These are phyloP conservation scores for Euleptes europaea DNA, from an alignment of 2,113 vertebrate species.

Conservation along the genomic window DNA sequence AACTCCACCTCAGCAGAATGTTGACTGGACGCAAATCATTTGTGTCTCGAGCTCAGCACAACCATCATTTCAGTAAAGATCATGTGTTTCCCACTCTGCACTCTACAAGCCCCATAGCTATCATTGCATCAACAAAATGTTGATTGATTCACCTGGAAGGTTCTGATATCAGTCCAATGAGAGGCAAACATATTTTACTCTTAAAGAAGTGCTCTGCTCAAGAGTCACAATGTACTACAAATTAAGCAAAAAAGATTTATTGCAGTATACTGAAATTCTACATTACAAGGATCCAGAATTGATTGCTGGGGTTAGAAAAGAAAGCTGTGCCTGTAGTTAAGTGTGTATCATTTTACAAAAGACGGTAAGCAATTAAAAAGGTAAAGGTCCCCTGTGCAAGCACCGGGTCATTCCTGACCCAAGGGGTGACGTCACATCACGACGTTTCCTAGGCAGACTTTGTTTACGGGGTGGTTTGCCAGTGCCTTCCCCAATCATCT, in stretches of 20 bases:
- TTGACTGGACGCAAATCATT: neutral
- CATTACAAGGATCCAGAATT: conserved; percentile 46
- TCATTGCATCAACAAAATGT: neutral
- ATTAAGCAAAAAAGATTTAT: conserved; percentile 51
- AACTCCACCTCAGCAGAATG: neutral
- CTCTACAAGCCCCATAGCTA: neutral
- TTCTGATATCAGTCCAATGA: conserved; percentile 7
- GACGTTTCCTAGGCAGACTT: too few relatives aligned
- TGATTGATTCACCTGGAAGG: conserved; percentile 22
- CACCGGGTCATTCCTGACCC: too few relatives aligned
- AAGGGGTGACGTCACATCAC: too few relatives aligned
- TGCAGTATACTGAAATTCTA: conserved; percentile 50
- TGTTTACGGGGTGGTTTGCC: too few relatives aligned
- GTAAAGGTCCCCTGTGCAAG: too few relatives aligned
- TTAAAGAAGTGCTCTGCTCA: conserved; percentile 52
- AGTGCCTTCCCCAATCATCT: too few relatives aligned
- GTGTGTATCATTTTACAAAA: conserved; percentile 28
- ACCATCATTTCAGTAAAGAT: neutral
- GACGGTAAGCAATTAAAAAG: conserved; percentile 19
- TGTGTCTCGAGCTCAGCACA: neutral
- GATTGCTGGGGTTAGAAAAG: conserved; percentile 51
- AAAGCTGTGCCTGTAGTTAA: conserved; percentile 60
- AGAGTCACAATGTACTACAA: conserved; percentile 30
- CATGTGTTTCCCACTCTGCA: neutral
- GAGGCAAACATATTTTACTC: conserved; percentile 30